Evolutionary conservation across 1,140 invertebrate species (phyloP).

Genomic region (Plodia interpunctella): DNA sequence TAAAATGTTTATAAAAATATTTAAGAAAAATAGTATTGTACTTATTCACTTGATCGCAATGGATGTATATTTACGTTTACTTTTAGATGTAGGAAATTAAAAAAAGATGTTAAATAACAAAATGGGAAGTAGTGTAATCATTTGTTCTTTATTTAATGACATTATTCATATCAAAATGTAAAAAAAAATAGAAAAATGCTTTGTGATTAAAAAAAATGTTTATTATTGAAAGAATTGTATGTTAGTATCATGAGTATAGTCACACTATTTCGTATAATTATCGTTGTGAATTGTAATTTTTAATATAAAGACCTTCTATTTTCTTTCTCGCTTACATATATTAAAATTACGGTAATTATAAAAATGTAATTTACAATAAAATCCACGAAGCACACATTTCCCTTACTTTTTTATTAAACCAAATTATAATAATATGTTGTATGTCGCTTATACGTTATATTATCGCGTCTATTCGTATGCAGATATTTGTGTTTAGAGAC

Average conservation of each 20-base stretch:
- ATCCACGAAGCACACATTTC: background rate
- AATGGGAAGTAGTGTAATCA: conserved; percentile 55
- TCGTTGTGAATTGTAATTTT: background rate
- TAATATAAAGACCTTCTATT: no score
- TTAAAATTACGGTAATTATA: background rate
- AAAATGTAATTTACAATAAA: no score
- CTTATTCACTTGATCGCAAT: conserved; percentile 35
- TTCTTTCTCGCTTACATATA: no score
- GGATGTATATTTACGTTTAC: conserved; percentile 41
- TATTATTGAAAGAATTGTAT: background rate
- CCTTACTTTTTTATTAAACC: background rate
- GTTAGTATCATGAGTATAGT: no score
- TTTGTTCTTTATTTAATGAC: conserved; percentile 11
- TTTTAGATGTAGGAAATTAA: conserved; percentile 46
- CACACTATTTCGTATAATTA: no score
- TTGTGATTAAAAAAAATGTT: no score
- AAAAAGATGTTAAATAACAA: conserved; percentile 46
- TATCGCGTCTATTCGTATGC: no score
- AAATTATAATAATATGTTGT: background rate
- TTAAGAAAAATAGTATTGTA: conserved; percentile 56
- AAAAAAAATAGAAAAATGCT: background rate
- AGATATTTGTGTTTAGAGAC: no score
- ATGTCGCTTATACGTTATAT: no score
- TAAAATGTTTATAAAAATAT: conserved; percentile 71
- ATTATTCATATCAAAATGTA: background rate